Percentiles rank a stretch among this genome's conserved stretches.
phyloP scores from a whole-genome alignment of 2,113 vertebrate species.

The Taxidea taxus region DNA sequence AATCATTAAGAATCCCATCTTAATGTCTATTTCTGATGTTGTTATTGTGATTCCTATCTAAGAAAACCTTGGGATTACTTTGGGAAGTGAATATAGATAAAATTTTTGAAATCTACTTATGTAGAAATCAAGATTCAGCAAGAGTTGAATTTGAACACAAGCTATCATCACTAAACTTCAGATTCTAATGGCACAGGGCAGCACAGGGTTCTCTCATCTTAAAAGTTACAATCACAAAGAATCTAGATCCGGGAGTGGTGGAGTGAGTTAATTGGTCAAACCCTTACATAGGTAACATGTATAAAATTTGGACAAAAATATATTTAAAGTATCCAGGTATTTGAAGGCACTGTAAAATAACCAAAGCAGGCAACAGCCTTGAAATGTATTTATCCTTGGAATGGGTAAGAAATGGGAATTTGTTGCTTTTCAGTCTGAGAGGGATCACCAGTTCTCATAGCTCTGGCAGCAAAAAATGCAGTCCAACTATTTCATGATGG shows the following conservation, averaged over 20 bases:
- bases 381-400: background rate
- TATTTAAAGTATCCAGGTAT: background rate
- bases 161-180: background rate
- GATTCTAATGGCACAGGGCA: background rate
- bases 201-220: background rate
- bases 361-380: background rate
- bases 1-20: background rate
- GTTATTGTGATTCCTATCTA: background rate
- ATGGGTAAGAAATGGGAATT: background rate
- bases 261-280: background rate
- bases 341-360: background rate
- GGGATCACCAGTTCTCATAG: background rate
- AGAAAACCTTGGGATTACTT: background rate
- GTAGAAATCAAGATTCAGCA: background rate
- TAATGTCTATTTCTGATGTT: background rate
- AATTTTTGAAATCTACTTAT: background rate
- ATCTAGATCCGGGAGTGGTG: background rate
- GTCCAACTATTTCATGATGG: background rate
- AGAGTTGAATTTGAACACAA: constrained; percentile 13
- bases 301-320: background rate
- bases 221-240: background rate
- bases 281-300: background rate
- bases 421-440: background rate
- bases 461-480: background rate
- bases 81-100: background rate